Base-by-base conservation (phyloP, 2,113 vertebrate genomes). In the Oreochromis niloticus region DNA sequence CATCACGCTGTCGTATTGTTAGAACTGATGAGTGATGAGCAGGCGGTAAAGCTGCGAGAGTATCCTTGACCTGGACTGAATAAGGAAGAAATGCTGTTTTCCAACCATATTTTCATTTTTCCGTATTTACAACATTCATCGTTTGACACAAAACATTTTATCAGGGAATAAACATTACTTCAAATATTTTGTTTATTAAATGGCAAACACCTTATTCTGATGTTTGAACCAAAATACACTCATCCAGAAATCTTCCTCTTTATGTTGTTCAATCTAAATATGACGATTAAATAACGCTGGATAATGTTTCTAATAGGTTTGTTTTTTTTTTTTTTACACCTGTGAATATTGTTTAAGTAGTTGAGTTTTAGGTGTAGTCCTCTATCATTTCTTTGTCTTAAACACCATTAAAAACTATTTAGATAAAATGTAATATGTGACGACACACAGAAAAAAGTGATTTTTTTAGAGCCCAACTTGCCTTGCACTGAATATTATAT, bases 111-210 rank as follows among this genome's bases (percentile, higher is more conserved):
- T 41, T 22, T 2, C 24, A 10, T 48, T 75, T 75, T 75, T 46
- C 24, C 0, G 9, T 3, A 11, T 16, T 48, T 30, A 10, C 7
- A 75, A 75, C 41, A 30, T 17, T 27, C 13, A 30, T 30, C 0
- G 14, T 73, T 48, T 48, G 24, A 27, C 22, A 46, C 41, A 73
- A 30, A 46, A 75, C 41, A 11, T 2, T 16, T 22, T 4, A 4
- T 30, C 22, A 16, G 41, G 22, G 1, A 46, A 73, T 17, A 10
- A 73, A 73, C 39, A 14, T 1, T 2, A 19, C 30, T 63, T 10
- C 59, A 16, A 16, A 24, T 43, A 71, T 43, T 43, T 43, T 6
- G 36, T 66, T 39, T 66, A 66, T 39, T 66, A 39, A 36, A 39
- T 39, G 19, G 10, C 3, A 22, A 39, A 39, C 34, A 68, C 0